A percentile compares a stretch with the other conserved stretches of the same genome.
Conservation (phyloP, 2,113 vertebrate species). For the Pelmatolapia mariae region DNA sequence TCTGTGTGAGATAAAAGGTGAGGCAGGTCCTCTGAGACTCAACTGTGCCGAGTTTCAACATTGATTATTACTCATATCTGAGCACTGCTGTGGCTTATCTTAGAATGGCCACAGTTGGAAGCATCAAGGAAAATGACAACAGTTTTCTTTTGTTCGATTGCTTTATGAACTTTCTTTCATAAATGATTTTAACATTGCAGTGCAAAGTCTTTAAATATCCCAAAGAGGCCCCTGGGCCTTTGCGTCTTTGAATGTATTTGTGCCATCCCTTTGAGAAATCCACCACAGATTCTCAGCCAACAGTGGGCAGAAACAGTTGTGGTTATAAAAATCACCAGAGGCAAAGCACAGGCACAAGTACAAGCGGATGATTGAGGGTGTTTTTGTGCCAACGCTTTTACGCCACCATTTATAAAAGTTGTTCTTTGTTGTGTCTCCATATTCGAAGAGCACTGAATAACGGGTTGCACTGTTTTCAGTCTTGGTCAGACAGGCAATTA, state of each 20-base stretch:
- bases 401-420: background rate
- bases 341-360: background rate
- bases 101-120: background rate
- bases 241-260: conserved; percentile 25
- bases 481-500: background rate
- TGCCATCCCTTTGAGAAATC: conserved; percentile 23
- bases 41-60: background rate
- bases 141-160: background rate
- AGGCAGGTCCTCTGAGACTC: background rate
- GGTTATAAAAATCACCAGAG: conserved; percentile 7
- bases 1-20: conserved; percentile 15
- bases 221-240: background rate
- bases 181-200: background rate
- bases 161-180: background rate
- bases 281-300: conserved; percentile 9
- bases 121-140: background rate
- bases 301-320: background rate
- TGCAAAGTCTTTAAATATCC: conserved; percentile 3
- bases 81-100: background rate
- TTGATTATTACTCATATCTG: conserved; percentile 16
- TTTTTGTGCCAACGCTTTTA: background rate
- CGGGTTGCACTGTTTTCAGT: background rate
- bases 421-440: background rate
- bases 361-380: background rate
- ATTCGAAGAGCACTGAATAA: background rate